A percentile compares a stretch with the other conserved stretches of the same genome.
phyloP scores from a whole-genome alignment of 2,797 vertebrate species.

The Pipistrellus kuhlii region DNA sequence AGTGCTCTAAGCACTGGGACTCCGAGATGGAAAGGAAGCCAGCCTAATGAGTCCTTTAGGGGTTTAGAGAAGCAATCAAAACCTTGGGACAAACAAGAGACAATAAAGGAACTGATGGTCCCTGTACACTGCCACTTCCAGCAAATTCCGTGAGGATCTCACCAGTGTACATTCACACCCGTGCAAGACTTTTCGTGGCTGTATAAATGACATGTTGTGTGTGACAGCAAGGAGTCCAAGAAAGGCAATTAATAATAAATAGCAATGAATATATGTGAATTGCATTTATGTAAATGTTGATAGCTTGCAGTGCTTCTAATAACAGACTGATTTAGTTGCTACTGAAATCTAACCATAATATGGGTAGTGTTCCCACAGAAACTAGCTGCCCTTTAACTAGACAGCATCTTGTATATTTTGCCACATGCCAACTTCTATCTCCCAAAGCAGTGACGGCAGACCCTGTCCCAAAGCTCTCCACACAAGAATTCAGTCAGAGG shows the following conservation, averaged over 20 bases:
- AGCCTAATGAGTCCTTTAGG: conserved; percentile 83
- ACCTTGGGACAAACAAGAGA: conserved; percentile 79
- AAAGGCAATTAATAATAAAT: conserved; percentile 78
- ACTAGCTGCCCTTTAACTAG: conserved; percentile 61
- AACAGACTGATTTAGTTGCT: conserved; percentile 66
- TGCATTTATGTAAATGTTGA: conserved; percentile 57
- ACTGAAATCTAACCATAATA: conserved; percentile 64
- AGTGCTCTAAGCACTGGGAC: conserved; percentile 68
- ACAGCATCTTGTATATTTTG: conserved; percentile 67
- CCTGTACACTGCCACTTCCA: conserved; percentile 41
- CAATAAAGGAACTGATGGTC: conserved; percentile 69
- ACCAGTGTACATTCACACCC: conserved; percentile 17
- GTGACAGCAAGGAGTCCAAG: conserved; percentile 15
- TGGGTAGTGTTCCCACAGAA: conserved; percentile 66
- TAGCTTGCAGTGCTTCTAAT: neutral
- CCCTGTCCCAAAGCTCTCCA: neutral
- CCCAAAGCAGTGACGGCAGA: conserved; percentile 48
- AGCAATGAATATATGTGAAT: conserved; percentile 55
- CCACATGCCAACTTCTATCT: conserved; percentile 49
- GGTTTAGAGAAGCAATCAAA: conserved; percentile 82
- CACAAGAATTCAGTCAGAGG: conserved; percentile 67
- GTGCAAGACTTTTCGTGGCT: conserved; percentile 51
- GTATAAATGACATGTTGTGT: conserved; percentile 42
- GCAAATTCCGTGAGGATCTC: conserved; percentile 46
- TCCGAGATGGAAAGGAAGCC: conserved; percentile 73